Evolutionary conservation across 2,888 invertebrate species (phyloP), one percentile per base, ranked within the genome.

Genomic region (Pseudococcus viburni): DNA sequence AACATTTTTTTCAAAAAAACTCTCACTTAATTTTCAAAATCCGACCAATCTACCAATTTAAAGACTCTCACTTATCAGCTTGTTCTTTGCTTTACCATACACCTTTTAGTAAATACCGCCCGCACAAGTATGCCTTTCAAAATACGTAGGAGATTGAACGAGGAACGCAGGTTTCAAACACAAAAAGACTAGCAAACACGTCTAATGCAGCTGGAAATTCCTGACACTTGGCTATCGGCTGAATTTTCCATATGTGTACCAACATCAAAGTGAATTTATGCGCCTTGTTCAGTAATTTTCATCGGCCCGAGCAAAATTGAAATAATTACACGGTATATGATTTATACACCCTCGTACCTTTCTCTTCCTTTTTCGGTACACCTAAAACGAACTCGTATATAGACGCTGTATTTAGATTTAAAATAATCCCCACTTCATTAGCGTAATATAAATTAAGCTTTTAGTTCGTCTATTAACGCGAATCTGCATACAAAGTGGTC

Each of bases 391-490:
- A 26, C 33, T 12, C 73, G 6, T 73, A 73, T 8, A 33, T 5
- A 73, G 33, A 17, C n/a, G 12, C 17, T 11, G 17, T 19, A 80
- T 17, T 1, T 17, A 46, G 46, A 83, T 83, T 77, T 83, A 46
- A 83, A 83, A 83, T 83, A 83, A 83, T 83, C 80, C 80, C 80
- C 12, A 46, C 80, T 83, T 83, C 80, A 83, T 83, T 83, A 83
- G 80, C 46, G 46, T 9, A 83, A 83, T 46, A 83, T 33, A 46
- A 46, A 83, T 83, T 46, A 46, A 83, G 42, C 80, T 83, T 42
- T 42, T 83, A 83, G 42, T 46, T 83, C 80, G 19, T 46, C 33
- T 73, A 83, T 42, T 83, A 83, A 42, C 4, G n/a, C 46, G 80
- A 19, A 19, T 46, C 33, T 33, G 33, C 39, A 33, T 73, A 73